phyloP scores from a whole-genome alignment of 2,888 invertebrate genomes.

The Phengaris alcon region DNA sequence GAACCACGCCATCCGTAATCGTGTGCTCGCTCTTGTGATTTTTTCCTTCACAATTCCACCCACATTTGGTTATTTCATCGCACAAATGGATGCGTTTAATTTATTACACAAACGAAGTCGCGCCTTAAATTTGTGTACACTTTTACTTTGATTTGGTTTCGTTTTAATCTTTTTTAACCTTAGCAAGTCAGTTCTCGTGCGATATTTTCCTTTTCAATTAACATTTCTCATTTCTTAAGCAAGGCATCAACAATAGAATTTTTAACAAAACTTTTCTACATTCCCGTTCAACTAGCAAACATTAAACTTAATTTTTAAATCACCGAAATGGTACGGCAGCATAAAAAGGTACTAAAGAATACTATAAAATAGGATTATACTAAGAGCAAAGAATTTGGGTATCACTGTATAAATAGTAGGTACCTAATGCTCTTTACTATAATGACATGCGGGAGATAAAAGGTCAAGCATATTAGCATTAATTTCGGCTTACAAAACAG shows the following conservation, averaged over 20 bases:
- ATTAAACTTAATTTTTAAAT: constrained; percentile 3
- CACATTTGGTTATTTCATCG: constrained; percentile 31
- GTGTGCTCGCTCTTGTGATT: constrained; percentile 55
- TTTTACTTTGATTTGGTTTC: neutral
- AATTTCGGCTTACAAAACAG: constrained; percentile 27
- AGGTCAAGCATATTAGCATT: constrained; percentile 25
- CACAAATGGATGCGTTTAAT: constrained; percentile 31
- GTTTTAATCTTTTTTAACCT: constrained; percentile 1
- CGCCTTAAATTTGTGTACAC: constrained; percentile 9
- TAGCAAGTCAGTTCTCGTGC: neutral
- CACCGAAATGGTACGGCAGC: neutral
- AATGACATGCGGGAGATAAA: constrained; percentile 23
- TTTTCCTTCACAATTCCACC: constrained; percentile 38
- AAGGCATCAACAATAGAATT: neutral
- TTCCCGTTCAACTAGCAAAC: neutral
- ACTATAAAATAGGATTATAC: neutral
- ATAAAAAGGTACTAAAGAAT: neutral
- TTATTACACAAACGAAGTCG: constrained; percentile 22
- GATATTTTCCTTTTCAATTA: neutral
- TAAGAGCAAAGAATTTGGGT: neutral
- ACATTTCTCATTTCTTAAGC: neutral
- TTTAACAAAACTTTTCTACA: neutral
- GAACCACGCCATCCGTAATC: constrained; percentile 65
- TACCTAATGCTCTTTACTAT: constrained; percentile 9
- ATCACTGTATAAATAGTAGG: neutral